phyloP scores from a whole-genome alignment of 2,797 vertebrate species.

The Cossypha heuglini region DNA sequence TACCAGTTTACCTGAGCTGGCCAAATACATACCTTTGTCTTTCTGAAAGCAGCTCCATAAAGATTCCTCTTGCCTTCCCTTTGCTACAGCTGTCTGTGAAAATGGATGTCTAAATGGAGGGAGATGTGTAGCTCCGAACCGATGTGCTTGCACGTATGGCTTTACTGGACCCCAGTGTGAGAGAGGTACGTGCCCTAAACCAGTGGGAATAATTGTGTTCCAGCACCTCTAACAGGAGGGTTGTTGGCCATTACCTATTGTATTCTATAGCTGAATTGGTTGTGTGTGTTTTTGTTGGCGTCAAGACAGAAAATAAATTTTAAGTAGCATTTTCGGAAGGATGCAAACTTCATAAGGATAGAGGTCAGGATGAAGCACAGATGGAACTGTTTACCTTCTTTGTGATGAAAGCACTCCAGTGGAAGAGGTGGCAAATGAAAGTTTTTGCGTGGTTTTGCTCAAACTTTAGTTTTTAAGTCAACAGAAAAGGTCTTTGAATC shows the following conservation, averaged over 20 bases:
- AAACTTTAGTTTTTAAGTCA: not conserved
- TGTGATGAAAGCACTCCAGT: not conserved
- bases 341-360: not conserved
- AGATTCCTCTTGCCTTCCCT: not conserved
- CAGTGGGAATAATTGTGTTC: not conserved
- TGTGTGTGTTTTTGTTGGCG: not conserved
- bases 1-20: not conserved
- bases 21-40: not conserved
- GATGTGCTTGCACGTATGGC: conserved; percentile 95
- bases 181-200: conserved; percentile 82
- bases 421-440: not conserved
- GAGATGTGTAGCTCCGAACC: conserved; percentile 94
- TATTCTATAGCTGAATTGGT: not conserved
- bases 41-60: not conserved
- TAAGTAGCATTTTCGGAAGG: not conserved
- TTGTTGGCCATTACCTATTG: not conserved
- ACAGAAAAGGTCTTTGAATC: not conserved
- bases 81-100: conserved; percentile 90
- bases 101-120: conserved; percentile 94
- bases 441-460: not conserved
- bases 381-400: not conserved
- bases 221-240: not conserved
- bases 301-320: not conserved
- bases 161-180: conserved; percentile 98
- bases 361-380: not conserved